These are phyloP conservation scores for Carassius gibelio DNA, from an alignment of 2,113 vertebrate species.

Conservation along the genomic window DNA sequence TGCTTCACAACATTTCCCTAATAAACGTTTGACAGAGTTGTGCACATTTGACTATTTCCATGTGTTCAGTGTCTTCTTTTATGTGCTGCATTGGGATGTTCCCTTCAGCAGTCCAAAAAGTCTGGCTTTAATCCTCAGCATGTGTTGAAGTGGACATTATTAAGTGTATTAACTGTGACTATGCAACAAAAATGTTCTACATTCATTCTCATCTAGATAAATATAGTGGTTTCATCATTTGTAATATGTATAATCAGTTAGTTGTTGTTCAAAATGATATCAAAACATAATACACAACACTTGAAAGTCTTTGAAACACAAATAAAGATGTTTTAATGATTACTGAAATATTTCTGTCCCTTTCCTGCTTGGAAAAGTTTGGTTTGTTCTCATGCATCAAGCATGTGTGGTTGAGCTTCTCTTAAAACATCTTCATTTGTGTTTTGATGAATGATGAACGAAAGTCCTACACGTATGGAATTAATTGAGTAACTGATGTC, in stretches of 20 bases:
- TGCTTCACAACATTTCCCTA: background rate
- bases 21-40: background rate
- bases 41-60: conserved; percentile 14
- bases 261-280: background rate
- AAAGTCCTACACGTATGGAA: background rate
- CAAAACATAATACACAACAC: background rate
- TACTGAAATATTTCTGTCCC: background rate
- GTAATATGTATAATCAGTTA: background rate
- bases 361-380: background rate
- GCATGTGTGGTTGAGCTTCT: background rate
- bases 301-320: background rate
- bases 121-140: background rate
- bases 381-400: background rate
- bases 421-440: background rate
- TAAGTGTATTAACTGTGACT: background rate
- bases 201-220: conserved; percentile 1
- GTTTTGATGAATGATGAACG: background rate
- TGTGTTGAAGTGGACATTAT: background rate
- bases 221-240: conserved; percentile 20
- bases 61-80: background rate
- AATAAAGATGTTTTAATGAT: background rate
- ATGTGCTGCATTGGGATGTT: background rate
- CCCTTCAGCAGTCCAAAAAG: background rate
- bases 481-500: background rate
- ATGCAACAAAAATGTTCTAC: background rate